Evolutionary conservation across 2,888 invertebrate genomes (phyloP), one percentile per base, ranked within the genome.

Genomic region (Nomada fucata): DNA sequence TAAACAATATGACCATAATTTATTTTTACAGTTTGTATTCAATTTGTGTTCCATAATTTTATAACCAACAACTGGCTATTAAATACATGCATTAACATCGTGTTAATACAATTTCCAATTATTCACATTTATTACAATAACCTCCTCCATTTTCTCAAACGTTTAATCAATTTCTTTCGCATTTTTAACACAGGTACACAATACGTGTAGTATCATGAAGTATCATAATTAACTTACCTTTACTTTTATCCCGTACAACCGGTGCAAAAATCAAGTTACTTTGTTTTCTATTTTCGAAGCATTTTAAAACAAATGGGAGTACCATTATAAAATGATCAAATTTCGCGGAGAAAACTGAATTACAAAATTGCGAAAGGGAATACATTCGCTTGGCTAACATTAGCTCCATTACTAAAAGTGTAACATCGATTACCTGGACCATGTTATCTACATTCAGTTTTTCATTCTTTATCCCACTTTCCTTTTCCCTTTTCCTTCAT

Each of bases 391-490:
- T 26, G 63, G 68, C 55, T 70, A 78, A 68, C 55, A 53, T 47
- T 50, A 65, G 26, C 50, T 11, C 3, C 20, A 7, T 36, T 36
- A 55, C 57, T 26, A 11, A 9, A 15, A 50, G 42, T 59, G 47
- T 42, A 71, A 70, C 59, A 44, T 63, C 61, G 61, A 57, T 73
- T 59, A 63, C 23, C n/a, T 47, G 2, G 36, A 20, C 47, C 42
- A 52, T 44, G 55, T 67, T 50, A 36, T 47, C 47, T 47, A 74
- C 55, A 20, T 20, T 18, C 52, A 53, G 53, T 59, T n/a, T 72
- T 29, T 26, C 47, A 36, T 15, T 10, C 47, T 47, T 13, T 20
- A 13, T 63, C 26, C 44, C 18, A 59, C 10, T 18, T 26, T 20
- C 26, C 18, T 60, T 53, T 63, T 52, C 23, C 36, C 63, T 23